Base-by-base conservation (phyloP, 1,140 invertebrate genomes). In the Trachymyrmex cornetzi region DNA sequence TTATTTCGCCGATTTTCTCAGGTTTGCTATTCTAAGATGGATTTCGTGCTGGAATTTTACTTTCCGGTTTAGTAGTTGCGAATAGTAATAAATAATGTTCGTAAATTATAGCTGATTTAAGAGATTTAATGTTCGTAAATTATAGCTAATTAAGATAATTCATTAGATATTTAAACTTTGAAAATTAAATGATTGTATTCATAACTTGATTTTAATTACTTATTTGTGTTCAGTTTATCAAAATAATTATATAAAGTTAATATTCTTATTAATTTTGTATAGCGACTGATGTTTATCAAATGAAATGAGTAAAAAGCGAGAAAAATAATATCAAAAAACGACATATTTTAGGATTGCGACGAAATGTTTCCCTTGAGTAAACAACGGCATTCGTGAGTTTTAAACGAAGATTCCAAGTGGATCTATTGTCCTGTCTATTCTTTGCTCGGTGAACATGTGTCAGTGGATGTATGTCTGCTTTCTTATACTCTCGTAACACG, bases 381-480 rank as follows among this genome's bases (percentile, higher is more conserved):
- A 38, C 14, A 84, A 74, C 38, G 11, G 55, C 19, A 27, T 50
- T 84, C 55, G 69, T 84, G 80, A 84, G 69, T 75, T 84, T 84
- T 84, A 84, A 84, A 84, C 69, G 80, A 84, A 74, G 69, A 84
- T 74, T 84, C 38, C 80, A 63, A 84, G 55, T 74, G 55, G 69
- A 84, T 84, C 80, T 84, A 75, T 84, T 63, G 69, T 74, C 57
- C 55, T 57, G 55, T 84, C 80, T 55, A 75, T 63, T 75, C 80
- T 63, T 74, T 61, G 67, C 69, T 74, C 9, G 27, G 69, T 16
- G 55, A 84, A 61, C 80, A 55, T 84, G 50, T 75, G 57, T 84
- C 69, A 75, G 80, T 75, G 55, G 80, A 84, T 84, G 80, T 84
- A 84, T 61, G 80, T 84, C 69, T 74, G 69, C 80, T 84, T 84